phyloP scores from a whole-genome alignment of 2,797 vertebrate species.

The Australoheros facetus region DNA sequence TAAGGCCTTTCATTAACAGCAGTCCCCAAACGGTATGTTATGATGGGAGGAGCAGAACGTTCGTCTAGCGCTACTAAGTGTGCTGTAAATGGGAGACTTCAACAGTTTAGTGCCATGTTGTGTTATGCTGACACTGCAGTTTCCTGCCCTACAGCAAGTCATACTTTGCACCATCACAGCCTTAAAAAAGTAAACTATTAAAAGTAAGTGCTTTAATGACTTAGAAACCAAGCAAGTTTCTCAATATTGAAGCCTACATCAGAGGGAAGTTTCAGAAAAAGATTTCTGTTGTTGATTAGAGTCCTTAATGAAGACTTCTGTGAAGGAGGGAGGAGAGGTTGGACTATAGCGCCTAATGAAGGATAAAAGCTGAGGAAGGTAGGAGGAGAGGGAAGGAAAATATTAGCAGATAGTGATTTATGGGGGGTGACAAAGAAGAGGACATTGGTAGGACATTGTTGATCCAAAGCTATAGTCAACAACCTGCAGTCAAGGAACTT shows the following conservation, averaged over 20 bases:
- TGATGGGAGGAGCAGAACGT: neutral
- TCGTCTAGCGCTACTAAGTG: neutral
- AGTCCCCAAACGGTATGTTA: neutral
- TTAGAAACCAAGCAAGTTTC: neutral
- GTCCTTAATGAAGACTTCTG: neutral
- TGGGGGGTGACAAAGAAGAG: rapidly evolving
- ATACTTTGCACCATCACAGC: neutral
- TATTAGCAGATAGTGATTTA: neutral
- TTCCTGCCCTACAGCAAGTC: slow-evolving; percentile 9
- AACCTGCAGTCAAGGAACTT: neutral
- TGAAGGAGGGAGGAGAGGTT: neutral
- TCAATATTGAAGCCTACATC: neutral
- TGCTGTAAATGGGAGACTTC: slow-evolving; percentile 1
- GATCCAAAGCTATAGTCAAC: neutral
- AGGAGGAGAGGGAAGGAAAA: neutral
- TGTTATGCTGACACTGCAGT: slow-evolving; percentile 13
- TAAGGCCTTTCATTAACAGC: neutral
- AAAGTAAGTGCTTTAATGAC: slow-evolving; percentile 7
- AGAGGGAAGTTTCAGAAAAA: neutral
- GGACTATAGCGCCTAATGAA: neutral
- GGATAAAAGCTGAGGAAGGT: neutral
- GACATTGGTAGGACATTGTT: neutral
- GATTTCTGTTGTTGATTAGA: neutral
- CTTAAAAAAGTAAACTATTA: neutral
- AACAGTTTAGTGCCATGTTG: slow-evolving; percentile 3